A percentile compares a stretch with the other conserved stretches of the same genome.
phyloP scores from a whole-genome alignment of 2,113 vertebrate species.

The Onychorhynchus coronatus region DNA sequence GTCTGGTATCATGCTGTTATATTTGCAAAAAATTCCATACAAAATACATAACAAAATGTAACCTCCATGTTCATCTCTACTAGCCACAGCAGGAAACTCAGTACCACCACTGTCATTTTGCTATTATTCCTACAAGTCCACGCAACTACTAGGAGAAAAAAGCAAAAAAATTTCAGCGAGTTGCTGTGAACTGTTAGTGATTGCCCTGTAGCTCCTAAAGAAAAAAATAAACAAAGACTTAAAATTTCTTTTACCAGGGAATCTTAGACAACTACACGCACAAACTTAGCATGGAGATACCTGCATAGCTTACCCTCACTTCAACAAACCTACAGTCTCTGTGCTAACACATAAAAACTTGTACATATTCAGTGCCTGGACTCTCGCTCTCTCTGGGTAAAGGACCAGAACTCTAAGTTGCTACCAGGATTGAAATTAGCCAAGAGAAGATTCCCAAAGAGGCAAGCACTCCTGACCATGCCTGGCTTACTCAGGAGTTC shows the following conservation, averaged over 20 bases:
- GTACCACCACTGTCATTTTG: not conserved
- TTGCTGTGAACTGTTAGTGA: not conserved
- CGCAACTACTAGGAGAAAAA: not conserved
- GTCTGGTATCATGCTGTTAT: not conserved
- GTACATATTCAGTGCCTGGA: not conserved
- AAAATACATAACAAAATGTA: constrained; percentile 4
- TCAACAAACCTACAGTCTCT: not conserved
- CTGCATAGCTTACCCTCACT: not conserved
- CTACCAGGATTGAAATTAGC: not conserved
- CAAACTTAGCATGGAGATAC: not conserved
- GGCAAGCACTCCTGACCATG: not conserved
- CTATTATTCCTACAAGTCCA: not conserved
- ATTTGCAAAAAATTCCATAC: constrained; percentile 20
- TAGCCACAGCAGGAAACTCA: constrained; percentile 1
- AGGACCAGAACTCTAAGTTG: not conserved
- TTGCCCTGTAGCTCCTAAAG: not conserved
- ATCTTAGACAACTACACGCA: not conserved
- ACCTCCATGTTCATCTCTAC: not conserved
- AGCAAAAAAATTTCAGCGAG: not conserved
- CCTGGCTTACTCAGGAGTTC: not conserved
- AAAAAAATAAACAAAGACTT: not conserved
- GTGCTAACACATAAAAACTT: not conserved
- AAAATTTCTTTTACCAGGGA: not conserved
- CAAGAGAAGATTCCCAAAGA: not conserved
- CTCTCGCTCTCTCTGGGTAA: not conserved